Conservation (phyloP, 2,888 invertebrate species). For the Craniophora ligustri region DNA sequence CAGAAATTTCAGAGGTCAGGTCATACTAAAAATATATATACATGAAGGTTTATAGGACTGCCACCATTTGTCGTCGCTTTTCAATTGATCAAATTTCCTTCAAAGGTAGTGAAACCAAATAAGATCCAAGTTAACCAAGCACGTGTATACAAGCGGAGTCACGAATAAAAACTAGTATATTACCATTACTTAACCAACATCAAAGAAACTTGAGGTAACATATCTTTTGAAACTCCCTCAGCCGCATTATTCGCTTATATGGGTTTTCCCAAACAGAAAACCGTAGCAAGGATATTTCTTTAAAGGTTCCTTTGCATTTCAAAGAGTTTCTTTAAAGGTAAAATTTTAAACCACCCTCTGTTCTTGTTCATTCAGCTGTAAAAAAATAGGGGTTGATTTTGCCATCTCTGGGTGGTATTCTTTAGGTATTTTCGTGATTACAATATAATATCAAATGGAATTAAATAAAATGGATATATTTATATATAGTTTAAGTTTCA, state of each 20-base stretch:
- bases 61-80: too few relatives aligned
- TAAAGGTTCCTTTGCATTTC: constrained; percentile 39
- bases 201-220: constrained; percentile 28
- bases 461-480: too few relatives aligned
- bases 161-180: not conserved
- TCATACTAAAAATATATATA: too few relatives aligned
- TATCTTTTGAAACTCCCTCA: constrained; percentile 41
- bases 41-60: too few relatives aligned
- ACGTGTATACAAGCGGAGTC: not conserved
- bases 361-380: constrained; percentile 10
- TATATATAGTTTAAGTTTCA: too few relatives aligned
- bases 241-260: constrained; percentile 24
- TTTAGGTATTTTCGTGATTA: constrained; percentile 2
- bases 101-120: too few relatives aligned
- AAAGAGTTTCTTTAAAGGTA: constrained; percentile 34
- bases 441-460: too few relatives aligned
- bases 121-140: too few relatives aligned
- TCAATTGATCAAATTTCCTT: too few relatives aligned
- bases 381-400: constrained; percentile 20
- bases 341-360: constrained; percentile 14
- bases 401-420: not conserved
- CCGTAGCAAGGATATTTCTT: constrained; percentile 38
- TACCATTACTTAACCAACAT: constrained; percentile 1
- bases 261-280: constrained; percentile 28
- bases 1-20: too few relatives aligned